Evolutionary conservation across 2,113 vertebrate species (phyloP), one percentile per base, ranked within the genome.

Genomic region (Cryptotis parvus): DNA sequence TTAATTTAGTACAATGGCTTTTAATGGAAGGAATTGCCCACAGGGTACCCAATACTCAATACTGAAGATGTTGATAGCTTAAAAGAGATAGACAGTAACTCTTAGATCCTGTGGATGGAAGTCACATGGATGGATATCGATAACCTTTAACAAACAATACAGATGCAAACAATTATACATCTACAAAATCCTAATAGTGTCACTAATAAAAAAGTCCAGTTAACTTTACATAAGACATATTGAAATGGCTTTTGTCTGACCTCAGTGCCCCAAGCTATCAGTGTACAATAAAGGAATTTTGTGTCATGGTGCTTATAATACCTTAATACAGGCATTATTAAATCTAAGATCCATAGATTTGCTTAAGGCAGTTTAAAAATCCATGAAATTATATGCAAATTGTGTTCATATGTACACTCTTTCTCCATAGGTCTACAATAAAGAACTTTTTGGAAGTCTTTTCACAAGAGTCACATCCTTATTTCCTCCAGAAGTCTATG

Each of bases 371-470:
- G 15, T 93, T 80, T 70, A 85, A 79, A 94, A 95, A 79, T 9
- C 74, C 70, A 79, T 93, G 70, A 95, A 95, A 94, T 94, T 70
- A 76, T 93, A 96, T 93, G 93, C 79, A 94, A 91, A 94, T 94
- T 96, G 95, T 93, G 73, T 94, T 95, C 93, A 74, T 74, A 77
- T 95, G 83, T 92, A 55, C 20, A 74, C 52, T 73, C 91, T 89
- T 94, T 84, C 26, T 75, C 84, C 26, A 85, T 20, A 31, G 9
- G 26, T 83, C 66, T 88, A 76, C 88, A 90, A 27, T 85, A 69
- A 63, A 93, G 91, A 94, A 72, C 29, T 66, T 92, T 85, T 87
- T 76, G 39, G 52, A 93, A 95, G 35, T 18, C 18, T 45, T 3
- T 65, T 22, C 22, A n/a, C 14, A 61, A 73, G 37, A 68, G 9